A percentile compares a stretch with the other conserved stretches of the same genome.
Conservation (phyloP, 2,888 invertebrate species). For the Eumerus sabulonum region DNA sequence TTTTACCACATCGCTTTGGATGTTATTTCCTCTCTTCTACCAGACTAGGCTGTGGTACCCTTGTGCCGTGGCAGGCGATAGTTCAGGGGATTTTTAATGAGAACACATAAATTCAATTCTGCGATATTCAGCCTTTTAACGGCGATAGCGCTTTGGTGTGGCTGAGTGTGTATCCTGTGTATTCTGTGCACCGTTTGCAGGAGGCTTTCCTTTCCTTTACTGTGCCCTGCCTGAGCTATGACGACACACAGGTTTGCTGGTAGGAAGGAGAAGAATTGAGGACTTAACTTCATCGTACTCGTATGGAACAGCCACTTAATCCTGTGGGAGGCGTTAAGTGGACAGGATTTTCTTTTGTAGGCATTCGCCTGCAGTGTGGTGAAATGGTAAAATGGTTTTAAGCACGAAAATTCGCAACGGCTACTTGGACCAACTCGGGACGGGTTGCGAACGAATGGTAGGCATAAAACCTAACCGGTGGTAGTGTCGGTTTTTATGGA, state of each 20-base stretch:
- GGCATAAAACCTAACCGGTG: too few relatives aligned
- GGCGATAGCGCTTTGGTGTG: constrained; percentile 30
- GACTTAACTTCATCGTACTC: constrained; percentile 51
- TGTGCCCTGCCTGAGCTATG: constrained; percentile 29
- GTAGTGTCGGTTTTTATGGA: constrained; percentile 3
- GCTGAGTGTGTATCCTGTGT: constrained; percentile 6
- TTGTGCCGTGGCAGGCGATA: constrained; percentile 12
- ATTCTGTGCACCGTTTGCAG: constrained; percentile 37
- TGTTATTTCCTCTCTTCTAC: constrained; percentile 23
- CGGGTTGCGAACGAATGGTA: too few relatives aligned
- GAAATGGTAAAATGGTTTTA: constrained; percentile 16
- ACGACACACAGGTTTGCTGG: constrained; percentile 7
- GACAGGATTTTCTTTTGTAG: constrained; percentile 46
- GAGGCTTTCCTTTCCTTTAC: constrained; percentile 47
- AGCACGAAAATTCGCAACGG: constrained; percentile 35
- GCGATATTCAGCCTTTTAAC: constrained; percentile 65
- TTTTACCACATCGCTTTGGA: constrained; percentile 21
- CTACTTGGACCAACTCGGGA: constrained; percentile 7
- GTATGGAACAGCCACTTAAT: constrained; percentile 51
- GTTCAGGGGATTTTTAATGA: constrained; percentile 55
- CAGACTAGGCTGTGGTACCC: constrained; percentile 36
- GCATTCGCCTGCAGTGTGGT: constrained; percentile 21
- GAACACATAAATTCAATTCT: constrained; percentile 68
- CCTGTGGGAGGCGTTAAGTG: constrained; percentile 49
- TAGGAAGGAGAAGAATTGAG: constrained; percentile 11